Conservation (phyloP, 2,888 invertebrate species). For the Pharmacophagus antenor region DNA sequence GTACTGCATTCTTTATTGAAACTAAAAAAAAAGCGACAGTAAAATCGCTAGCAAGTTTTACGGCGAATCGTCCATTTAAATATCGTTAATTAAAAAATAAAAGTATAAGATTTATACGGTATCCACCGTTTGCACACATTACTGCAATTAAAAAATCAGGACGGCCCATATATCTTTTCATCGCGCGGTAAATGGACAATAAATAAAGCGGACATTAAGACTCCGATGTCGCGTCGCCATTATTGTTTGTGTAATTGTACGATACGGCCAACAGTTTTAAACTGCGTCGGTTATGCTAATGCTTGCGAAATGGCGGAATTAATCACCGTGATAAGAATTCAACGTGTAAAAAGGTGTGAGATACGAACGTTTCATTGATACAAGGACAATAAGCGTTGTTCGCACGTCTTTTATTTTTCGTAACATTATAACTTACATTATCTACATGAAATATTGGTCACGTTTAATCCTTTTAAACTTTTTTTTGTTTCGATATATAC, state of each 20-base stretch:
- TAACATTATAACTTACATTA: neutral
- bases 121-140: slow-evolving; percentile 1
- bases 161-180: slow-evolving; percentile 37
- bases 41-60: neutral
- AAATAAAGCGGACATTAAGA: slow-evolving; percentile 51
- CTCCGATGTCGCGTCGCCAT: slow-evolving; percentile 55
- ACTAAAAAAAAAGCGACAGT: too few species aligned
- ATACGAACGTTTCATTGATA: slow-evolving; percentile 13
- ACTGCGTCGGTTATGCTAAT: slow-evolving; percentile 61
- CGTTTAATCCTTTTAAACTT: slow-evolving; percentile 13
- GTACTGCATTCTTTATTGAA: neutral
- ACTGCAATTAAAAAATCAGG: slow-evolving; percentile 31
- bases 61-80: neutral
- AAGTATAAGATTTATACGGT: slow-evolving; percentile 1
- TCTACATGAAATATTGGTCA: slow-evolving; percentile 9
- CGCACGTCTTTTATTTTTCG: neutral
- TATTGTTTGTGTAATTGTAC: slow-evolving; percentile 73
- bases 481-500: neutral
- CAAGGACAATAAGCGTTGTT: slow-evolving; percentile 17
- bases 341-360: slow-evolving; percentile 24
- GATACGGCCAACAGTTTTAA: slow-evolving; percentile 48
- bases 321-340: slow-evolving; percentile 50
- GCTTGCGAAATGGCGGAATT: slow-evolving; percentile 55
- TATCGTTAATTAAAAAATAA: slow-evolving; percentile 23
- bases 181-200: slow-evolving; percentile 48